Evolutionary conservation across 2,888 invertebrate genomes (phyloP), one percentile per base, ranked within the genome.

Genomic region (Drosophila basisetae): DNA sequence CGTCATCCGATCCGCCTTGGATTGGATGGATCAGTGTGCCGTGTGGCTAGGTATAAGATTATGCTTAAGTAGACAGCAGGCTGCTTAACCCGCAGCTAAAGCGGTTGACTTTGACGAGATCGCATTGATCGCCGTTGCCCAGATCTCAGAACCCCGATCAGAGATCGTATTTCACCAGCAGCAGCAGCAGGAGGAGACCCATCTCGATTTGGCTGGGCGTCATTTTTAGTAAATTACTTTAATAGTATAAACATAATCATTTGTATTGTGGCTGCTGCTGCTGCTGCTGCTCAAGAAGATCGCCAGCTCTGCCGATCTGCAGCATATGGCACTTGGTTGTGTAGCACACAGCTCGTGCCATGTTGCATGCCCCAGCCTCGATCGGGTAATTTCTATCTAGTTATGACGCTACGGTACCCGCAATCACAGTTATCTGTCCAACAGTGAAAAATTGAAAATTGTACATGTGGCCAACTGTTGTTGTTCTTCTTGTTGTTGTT

Each of bases 201-300:
- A 89, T 86, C 87, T 83, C 73, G 83, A 82, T 87, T 87, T 74
- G 74, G 71, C 64, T 80, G 90, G 82, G 87, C 89, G 82, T 90
- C 79, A 83, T 90, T 84, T 91, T 76, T 83, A 81, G 84, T 89
- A 92, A 92, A 92, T 92, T 92, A 88, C 91, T 92, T 92, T 91
- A 92, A 92, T 89, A 88, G 84, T 87, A 89, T 92, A 92, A 92
- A 91, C 86, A 92, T 90, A 92, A 92, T 92, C 90, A 92, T 92
- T 92, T 91, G 84, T 89, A 76, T 72, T 84, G 58, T 75, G 76
- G 86, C 87, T 86, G 91, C 89, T 84, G 82, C 72, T 55, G 82
- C 72, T 54, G 54, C 55, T 55, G 86, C 87, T 89, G 90, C 89
- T 84, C 58, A 76, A 55, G 63, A 67, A 55, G 60, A 65, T 55